Evolutionary conservation across 2,113 vertebrate genomes (phyloP).

Genomic region (Gracilinanus agilis): DNA sequence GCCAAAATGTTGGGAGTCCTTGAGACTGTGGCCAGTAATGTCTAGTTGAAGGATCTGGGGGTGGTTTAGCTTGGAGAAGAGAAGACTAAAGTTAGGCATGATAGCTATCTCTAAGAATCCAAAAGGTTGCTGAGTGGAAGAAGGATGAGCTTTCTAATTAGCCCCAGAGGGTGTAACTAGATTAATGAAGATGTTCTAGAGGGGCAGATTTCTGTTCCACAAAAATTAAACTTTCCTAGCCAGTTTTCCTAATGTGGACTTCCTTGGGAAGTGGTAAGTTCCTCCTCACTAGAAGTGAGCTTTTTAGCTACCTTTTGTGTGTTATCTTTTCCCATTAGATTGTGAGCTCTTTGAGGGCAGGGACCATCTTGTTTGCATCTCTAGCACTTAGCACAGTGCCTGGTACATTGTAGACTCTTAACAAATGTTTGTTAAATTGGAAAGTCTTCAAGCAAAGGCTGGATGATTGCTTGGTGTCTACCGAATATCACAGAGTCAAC

Average conservation of each 20-base stretch:
- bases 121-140: too few species aligned
- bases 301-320: background rate
- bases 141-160: too few species aligned
- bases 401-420: background rate
- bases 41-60: too few species aligned
- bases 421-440: background rate
- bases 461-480: background rate
- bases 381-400: background rate
- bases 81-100: too few species aligned
- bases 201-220: background rate
- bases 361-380: background rate
- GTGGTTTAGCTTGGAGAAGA: too few species aligned
- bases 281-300: background rate
- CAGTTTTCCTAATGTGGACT: background rate
- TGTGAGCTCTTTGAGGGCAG: background rate
- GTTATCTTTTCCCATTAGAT: background rate
- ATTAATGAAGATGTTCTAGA: background rate
- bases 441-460: background rate
- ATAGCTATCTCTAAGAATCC: too few species aligned
- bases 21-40: too few species aligned
- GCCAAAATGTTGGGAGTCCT: too few species aligned
- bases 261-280: background rate
- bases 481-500: background rate
- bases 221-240: background rate
- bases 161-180: background rate